phyloP scores from a whole-genome alignment of 2,888 invertebrate species.

The Sinelater perroti region DNA sequence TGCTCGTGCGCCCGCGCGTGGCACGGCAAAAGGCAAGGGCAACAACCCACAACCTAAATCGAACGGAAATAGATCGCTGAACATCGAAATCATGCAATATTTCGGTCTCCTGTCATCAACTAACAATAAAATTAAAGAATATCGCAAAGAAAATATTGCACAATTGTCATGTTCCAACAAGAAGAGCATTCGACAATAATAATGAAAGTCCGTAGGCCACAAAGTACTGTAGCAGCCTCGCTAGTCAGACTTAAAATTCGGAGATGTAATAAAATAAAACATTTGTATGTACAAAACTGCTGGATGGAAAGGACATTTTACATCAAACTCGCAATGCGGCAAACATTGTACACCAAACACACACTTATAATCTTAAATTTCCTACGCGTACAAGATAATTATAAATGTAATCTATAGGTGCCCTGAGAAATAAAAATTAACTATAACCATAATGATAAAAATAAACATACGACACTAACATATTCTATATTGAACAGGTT shows the following conservation, averaged over 20 bases:
- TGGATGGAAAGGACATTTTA: slow-evolving; percentile 46
- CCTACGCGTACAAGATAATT: slow-evolving; percentile 36
- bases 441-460: slow-evolving; percentile 44
- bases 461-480: slow-evolving; percentile 51
- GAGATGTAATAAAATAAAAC: slow-evolving; percentile 35
- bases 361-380: slow-evolving; percentile 31
- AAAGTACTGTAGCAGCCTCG: slow-evolving; percentile 57
- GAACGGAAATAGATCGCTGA: slow-evolving; percentile 18
- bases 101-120: slow-evolving; percentile 24
- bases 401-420: slow-evolving; percentile 45
- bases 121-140: slow-evolving; percentile 25
- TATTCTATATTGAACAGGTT: slow-evolving; percentile 41
- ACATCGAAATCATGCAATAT: slow-evolving; percentile 35
- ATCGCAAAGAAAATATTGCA: slow-evolving; percentile 29
- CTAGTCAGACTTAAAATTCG: slow-evolving; percentile 53
- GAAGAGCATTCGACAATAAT: slow-evolving; percentile 17
- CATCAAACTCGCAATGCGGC: slow-evolving; percentile 43
- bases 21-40: slow-evolving; percentile 40
- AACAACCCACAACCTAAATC: slow-evolving; percentile 40
- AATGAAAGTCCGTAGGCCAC: slow-evolving; percentile 51
- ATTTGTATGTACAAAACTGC: slow-evolving; percentile 40
- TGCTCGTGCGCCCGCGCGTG: slow-evolving; percentile 30
- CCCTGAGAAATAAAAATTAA: slow-evolving; percentile 55
- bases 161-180: slow-evolving; percentile 29
- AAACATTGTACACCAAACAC: slow-evolving; percentile 39